Evolutionary conservation across 2,888 invertebrate species (phyloP).

Genomic region (Syrista parreyssii): DNA sequence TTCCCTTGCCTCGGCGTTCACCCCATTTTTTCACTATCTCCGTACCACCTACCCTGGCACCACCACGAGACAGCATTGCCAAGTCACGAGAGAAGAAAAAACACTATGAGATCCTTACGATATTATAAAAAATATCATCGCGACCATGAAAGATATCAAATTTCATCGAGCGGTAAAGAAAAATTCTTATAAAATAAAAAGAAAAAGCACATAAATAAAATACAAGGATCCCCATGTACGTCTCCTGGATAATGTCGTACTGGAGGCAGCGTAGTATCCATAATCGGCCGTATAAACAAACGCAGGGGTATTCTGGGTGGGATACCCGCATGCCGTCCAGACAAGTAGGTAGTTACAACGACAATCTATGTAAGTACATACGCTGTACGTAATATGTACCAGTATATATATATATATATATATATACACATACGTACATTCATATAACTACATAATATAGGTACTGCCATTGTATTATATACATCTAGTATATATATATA

Average conservation of each 20-base stretch:
- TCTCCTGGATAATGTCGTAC: background rate
- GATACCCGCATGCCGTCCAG: conserved; percentile 18
- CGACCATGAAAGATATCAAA: background rate
- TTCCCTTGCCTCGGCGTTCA: background rate
- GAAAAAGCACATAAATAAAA: background rate
- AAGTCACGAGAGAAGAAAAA: background rate
- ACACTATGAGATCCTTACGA: background rate
- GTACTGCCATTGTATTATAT: background rate
- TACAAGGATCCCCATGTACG: background rate
- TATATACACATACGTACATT: background rate
- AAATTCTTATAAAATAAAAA: background rate
- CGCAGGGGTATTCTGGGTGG: conserved; percentile 1
- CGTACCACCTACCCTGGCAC: background rate
- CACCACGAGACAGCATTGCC: background rate
- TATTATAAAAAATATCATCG: background rate
- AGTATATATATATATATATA: background rate
- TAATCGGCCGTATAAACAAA: conserved; percentile 9
- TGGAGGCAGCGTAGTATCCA: background rate
- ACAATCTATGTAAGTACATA: conserved; percentile 17
- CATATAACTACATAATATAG: background rate
- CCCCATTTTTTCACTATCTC: conserved; percentile 15
- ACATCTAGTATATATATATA: background rate
- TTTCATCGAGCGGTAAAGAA: background rate
- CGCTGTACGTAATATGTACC: background rate
- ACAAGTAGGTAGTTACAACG: conserved; percentile 34